Percentiles rank a stretch among this genome's conserved stretches.
Evolutionary conservation across 2,888 invertebrate genomes (phyloP).

Genomic region (Phania funesta): DNA sequence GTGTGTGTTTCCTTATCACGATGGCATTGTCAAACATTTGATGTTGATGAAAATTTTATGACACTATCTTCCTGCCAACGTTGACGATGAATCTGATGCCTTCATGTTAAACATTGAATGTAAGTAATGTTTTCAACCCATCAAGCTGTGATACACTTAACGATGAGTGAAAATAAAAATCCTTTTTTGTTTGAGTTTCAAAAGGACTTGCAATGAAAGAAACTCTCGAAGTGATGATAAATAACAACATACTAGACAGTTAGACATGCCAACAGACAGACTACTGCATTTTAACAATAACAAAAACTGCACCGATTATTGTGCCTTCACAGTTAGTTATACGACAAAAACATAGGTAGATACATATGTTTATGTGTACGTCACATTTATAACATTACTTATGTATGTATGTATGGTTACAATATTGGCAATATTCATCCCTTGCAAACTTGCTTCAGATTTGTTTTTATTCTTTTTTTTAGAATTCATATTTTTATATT

Average conservation of each 20-base stretch:
- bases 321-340: neutral
- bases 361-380: neutral
- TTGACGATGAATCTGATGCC: constrained; percentile 65
- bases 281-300: constrained; percentile 16
- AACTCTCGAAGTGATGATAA: constrained; percentile 26
- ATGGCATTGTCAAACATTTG: constrained; percentile 60
- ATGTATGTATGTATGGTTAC: neutral
- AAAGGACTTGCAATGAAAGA: neutral
- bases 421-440: constrained; percentile 44
- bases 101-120: constrained; percentile 61
- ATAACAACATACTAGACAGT: constrained; percentile 38
- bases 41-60: constrained; percentile 67
- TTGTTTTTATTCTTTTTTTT: constrained; percentile 28
- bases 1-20: constrained; percentile 36
- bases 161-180: constrained; percentile 60
- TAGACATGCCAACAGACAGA: constrained; percentile 11
- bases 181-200: constrained; percentile 47
- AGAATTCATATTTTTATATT: constrained; percentile 8
- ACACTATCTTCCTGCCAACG: constrained; percentile 62
- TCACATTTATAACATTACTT: neutral
- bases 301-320: constrained; percentile 14
- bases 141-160: constrained; percentile 34
- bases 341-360: neutral
- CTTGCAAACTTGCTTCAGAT: neutral
- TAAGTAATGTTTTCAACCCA: constrained; percentile 25